Evolutionary conservation across 2,797 vertebrate genomes (phyloP).

Genomic region (Limnodromus scolopaceus): DNA sequence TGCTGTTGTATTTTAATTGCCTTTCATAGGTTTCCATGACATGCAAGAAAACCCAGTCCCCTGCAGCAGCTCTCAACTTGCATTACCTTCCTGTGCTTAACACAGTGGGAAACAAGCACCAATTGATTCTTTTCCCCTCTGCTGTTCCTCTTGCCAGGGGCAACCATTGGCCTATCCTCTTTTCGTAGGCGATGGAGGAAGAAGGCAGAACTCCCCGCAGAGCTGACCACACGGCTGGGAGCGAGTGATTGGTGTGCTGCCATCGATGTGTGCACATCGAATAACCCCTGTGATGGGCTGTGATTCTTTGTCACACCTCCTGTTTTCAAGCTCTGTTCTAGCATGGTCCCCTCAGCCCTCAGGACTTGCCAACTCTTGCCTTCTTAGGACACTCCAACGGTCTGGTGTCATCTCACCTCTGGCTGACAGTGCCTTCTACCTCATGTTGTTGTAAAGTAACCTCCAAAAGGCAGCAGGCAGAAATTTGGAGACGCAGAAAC

Average conservation of each 20-base stretch:
- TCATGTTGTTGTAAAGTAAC: neutral
- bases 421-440: neutral
- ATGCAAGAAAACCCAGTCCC: neutral
- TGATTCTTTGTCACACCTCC: neutral
- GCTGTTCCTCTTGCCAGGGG: slow-evolving; percentile 26
- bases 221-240: neutral
- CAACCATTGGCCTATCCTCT: slow-evolving; percentile 1
- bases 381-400: neutral
- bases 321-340: neutral
- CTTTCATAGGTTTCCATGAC: neutral
- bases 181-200: neutral
- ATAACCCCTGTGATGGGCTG: neutral
- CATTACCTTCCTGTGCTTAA: slow-evolving; percentile 42
- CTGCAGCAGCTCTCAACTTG: neutral
- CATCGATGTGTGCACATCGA: neutral
- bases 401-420: neutral
- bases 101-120: slow-evolving; percentile 43
- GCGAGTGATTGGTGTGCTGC: neutral
- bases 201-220: neutral
- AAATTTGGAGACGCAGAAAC: neutral
- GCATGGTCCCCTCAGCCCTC: neutral
- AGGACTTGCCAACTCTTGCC: neutral
- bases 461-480: neutral
- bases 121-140: slow-evolving; percentile 5
- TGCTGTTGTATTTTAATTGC: slow-evolving; percentile 57